Evolutionary conservation across 2,888 invertebrate species (phyloP), one percentile per base, ranked within the genome.

Genomic region (Troglohyphantes excavatus): DNA sequence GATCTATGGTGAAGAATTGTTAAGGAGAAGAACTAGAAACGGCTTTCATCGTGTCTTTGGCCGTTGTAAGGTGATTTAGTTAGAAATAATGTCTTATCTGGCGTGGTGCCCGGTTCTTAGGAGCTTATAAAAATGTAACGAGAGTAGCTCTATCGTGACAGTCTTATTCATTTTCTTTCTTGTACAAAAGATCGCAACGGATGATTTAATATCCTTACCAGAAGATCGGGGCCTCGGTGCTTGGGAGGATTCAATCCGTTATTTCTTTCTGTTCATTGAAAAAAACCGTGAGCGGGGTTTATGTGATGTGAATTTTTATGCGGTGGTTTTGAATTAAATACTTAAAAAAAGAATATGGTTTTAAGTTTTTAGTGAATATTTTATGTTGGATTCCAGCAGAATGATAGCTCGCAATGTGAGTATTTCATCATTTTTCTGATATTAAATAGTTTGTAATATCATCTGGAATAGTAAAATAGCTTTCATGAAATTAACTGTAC

Each of bases 51-150:
- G 19, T 21, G 63, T 63, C 23, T 39, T 63, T 43, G 63, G 65
- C 43, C 65, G 63, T 23, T 43, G 65, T 78, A 65, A 78, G 78
- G 78, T 78, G 78, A 78, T 78, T 78, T 78, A 78, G 78, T 78
- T 78, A 78, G 65, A 78, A 78, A 78, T 78, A 78, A 78, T 78
- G 78, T 63, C 26, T 26, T 61, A 43, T 63, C 78, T 78, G 78
- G 78, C 78, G 26, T 23, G 17, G 29, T 65, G 78, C 78, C 78
- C 78, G 65, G 26, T 23, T 63, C 43, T 78, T 53, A 5, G 72
- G 19, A 53, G 19, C 61, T 75, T 65, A 65, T 65, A 78, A 78
- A 78, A 78, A 78, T 78, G 78, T 78, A 78, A 78, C 78, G 43
- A 39, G 78, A 78, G 78, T 65, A 65, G 39, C 43, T 65, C 43